phyloP scores from a whole-genome alignment of 2,888 invertebrate species.

The Rhaphigaster nebulosa region DNA sequence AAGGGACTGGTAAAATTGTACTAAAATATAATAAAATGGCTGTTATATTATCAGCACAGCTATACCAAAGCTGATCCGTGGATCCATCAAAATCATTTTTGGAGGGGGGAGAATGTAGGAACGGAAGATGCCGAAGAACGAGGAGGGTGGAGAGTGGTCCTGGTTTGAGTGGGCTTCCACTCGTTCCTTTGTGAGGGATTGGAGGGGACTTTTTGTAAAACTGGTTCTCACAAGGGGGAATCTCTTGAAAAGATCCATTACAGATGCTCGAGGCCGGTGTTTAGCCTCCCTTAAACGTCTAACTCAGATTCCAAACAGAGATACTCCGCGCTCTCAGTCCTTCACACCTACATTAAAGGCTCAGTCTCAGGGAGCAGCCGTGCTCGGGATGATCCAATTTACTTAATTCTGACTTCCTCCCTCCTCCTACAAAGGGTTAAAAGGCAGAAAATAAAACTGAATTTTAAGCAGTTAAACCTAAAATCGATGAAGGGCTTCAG shows the following conservation, averaged over 20 bases:
- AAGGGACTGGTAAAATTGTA: no score
- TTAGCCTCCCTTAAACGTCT: constrained; percentile 23
- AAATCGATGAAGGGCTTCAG: neutral
- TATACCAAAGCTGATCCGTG: neutral
- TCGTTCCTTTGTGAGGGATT: constrained; percentile 19
- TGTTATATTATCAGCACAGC: neutral
- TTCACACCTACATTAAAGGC: constrained; percentile 19
- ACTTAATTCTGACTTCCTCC: neutral
- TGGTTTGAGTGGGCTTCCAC: constrained; percentile 29
- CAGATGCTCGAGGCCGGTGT: constrained; percentile 37
- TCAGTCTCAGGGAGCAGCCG: neutral
- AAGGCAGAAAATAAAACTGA: neutral
- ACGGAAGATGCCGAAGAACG: neutral
- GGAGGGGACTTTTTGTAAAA: constrained; percentile 44
- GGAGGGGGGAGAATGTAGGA: neutral
- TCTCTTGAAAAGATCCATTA: constrained; percentile 42
- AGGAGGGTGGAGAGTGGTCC: constrained; percentile 17
- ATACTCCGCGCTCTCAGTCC: neutral
- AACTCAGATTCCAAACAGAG: constrained; percentile 29
- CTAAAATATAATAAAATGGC: no score
- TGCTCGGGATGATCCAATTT: neutral
- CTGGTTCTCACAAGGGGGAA: neutral
- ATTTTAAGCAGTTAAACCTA: neutral
- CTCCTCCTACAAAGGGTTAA: neutral
- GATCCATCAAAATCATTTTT: neutral